Conservation (phyloP, 2,113 vertebrate genomes). For the Prionailurus viverrinus region DNA sequence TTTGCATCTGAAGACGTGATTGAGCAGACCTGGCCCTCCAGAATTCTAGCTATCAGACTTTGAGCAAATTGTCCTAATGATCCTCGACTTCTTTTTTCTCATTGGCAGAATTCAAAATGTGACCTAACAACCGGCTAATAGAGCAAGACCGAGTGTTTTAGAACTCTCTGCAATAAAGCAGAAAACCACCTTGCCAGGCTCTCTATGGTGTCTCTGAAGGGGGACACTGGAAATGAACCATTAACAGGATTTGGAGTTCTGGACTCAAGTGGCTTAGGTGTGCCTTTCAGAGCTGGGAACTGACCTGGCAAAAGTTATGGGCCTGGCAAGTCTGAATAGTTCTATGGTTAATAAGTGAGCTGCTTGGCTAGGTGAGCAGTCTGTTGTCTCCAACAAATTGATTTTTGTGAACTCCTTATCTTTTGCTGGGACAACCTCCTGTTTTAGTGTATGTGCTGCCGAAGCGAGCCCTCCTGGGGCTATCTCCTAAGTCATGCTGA, state of each 20-base stretch:
- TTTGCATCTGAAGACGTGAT: neutral
- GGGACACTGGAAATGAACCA: neutral
- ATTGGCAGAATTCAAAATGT: neutral
- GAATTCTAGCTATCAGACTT: neutral
- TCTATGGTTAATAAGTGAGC: neutral
- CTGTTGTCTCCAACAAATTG: neutral
- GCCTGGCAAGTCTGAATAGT: neutral
- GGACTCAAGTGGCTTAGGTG: too few species aligned
- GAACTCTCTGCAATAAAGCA: neutral
- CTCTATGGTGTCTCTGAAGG: neutral
- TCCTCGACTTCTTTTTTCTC: neutral
- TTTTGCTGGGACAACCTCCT: neutral
- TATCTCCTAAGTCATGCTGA: neutral
- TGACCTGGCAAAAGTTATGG: neutral
- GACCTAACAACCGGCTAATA: neutral
- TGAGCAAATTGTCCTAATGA: neutral
- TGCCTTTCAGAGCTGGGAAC: neutral
- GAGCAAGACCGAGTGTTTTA: neutral
- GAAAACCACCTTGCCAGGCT: accelerated
- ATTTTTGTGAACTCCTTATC: neutral
- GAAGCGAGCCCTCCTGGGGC: neutral
- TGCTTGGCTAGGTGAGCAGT: neutral
- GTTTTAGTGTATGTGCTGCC: too few species aligned
- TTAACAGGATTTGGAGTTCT: neutral
- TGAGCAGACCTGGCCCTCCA: neutral